Percentiles rank a stretch among this genome's conserved stretches.
Evolutionary conservation across 2,888 invertebrate genomes (phyloP).

Genomic region (Drosophila meridiana): DNA sequence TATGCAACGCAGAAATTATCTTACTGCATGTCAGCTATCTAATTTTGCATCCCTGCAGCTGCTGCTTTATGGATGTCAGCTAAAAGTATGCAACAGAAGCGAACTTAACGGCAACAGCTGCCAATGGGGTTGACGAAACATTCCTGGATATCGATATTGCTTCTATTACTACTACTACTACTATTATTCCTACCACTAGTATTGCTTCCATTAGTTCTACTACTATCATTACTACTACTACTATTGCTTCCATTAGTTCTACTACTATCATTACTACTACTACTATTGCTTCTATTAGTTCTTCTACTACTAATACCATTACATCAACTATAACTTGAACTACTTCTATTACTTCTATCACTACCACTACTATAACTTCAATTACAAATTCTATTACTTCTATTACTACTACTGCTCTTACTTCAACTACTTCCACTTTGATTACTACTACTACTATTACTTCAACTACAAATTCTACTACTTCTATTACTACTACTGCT

Average conservation of each 20-base stretch:
- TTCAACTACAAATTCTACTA: background rate
- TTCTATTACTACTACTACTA: too few relatives aligned
- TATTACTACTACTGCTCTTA: background rate
- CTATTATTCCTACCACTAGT: too few relatives aligned
- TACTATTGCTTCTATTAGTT: background rate
- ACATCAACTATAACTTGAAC: too few relatives aligned
- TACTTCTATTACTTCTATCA: background rate
- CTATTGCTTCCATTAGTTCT: background rate
- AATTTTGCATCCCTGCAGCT: background rate
- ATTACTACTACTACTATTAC: background rate
- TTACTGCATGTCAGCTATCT: too few relatives aligned
- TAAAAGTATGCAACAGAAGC: constrained; percentile 14
- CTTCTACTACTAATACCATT: background rate
- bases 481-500: background rate
- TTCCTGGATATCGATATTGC: too few relatives aligned
- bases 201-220: background rate
- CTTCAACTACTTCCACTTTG: background rate
- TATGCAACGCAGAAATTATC: too few relatives aligned
- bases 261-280: background rate
- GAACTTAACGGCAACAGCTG: background rate
- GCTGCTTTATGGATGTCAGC: background rate
- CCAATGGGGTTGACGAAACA: background rate
- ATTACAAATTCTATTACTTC: background rate
- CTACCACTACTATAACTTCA: background rate
- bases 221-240: background rate